Conservation (phyloP, 2,888 invertebrate genomes). For the Ramazzottius varieornatus region DNA sequence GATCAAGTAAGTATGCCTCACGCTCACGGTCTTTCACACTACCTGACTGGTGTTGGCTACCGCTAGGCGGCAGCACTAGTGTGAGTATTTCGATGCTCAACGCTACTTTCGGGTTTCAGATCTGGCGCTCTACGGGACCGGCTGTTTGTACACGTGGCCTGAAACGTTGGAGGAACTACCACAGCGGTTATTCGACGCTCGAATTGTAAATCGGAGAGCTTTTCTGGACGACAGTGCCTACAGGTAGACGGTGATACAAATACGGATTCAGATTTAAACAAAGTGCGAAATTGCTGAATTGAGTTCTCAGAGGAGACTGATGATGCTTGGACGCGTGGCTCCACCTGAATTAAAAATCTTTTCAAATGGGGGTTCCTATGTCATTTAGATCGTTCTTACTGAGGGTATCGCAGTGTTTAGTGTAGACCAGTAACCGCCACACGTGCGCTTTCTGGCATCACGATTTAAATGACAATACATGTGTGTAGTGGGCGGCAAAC, state of each 20-base stretch:
- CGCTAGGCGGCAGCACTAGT: not conserved
- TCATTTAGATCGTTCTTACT: no score
- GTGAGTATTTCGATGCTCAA: not conserved
- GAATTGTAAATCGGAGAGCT: constrained; percentile 38
- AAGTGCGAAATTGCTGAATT: not conserved
- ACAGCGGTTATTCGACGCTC: constrained; percentile 32
- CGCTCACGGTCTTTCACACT: no score
- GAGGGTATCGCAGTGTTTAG: no score
- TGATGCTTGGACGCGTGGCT: not conserved
- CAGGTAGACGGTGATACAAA: constrained; percentile 24
- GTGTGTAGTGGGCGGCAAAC: no score
- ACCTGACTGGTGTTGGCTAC: no score
- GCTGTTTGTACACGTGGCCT: constrained; percentile 72
- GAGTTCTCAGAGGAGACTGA: no score
- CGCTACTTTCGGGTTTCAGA: constrained; percentile 32
- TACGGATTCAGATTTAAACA: not conserved
- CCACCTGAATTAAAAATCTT: no score
- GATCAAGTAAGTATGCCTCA: constrained; percentile 20
- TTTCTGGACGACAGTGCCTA: constrained; percentile 78
- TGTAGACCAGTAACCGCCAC: no score
- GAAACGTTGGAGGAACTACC: constrained; percentile 38
- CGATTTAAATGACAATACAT: no score
- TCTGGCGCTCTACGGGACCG: constrained; percentile 64
- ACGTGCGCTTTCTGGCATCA: no score
- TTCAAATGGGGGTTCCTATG: no score